Base-by-base conservation (phyloP, 2,113 vertebrate species). In the Engystomops pustulosus region DNA sequence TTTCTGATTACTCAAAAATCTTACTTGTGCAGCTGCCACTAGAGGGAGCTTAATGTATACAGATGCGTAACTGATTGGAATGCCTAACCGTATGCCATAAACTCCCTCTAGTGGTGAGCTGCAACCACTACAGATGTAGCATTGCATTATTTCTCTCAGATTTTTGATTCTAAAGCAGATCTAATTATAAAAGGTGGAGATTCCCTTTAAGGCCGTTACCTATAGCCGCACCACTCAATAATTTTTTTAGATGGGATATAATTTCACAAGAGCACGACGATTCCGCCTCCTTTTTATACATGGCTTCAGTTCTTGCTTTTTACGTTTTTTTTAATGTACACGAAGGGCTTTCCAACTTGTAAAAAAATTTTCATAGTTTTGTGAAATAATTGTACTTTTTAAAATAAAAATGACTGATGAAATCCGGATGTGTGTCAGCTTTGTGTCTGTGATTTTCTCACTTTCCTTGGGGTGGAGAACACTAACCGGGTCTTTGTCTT, bases 331-430 rank as follows among this genome's bases (percentile, higher is more conserved):
- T 67, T 75, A 67, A 72, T 78, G 72, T 84, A 84, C 72, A 69
- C 60, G 47, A 85, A 85, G 83, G 83, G 83, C 83, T 85, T 85
- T 85, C 75, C 44, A 14, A 70, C 74, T 38, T 85, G 83, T 84
- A 81, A 83, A 49, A 47, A 49, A 49, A 18, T 67, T 84, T 84
- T 78, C 32, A 74, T 84, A 84, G 82, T 77, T 65, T 83, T 84
- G 83, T 79, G 75, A 70, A 55, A 32, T 70, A 58, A 78, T 76
- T 85, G 83, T 85, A 79, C 83, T 85, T 85, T 84, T 79, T 69
- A 85, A 85, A 85, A 85, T 85, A 85, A 85, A 70, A 38, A 69
- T 53, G 25, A 41, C 41, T 30, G 74, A 74, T 78, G 47, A 78
- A 83, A 79, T 70, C 75, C 75, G 53, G 30, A 55, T 51, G 41